These are phyloP conservation scores for Percopsis omiscomaycus DNA, from an alignment of 2,797 vertebrate species.

Conservation along the genomic window DNA sequence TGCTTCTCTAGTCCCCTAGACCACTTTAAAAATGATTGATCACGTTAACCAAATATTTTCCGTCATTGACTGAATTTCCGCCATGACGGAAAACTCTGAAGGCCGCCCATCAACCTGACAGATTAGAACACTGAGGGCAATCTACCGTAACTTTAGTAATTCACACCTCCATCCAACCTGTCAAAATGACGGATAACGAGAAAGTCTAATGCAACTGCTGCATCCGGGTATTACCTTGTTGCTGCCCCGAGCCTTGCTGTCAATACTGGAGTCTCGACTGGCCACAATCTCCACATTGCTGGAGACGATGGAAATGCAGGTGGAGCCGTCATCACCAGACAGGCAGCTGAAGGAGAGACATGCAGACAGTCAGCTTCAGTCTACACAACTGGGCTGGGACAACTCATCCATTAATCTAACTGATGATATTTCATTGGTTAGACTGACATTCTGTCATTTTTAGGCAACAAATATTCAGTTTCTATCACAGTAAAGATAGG, in stretches of 20 bases:
- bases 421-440: not conserved
- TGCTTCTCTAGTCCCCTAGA: not conserved
- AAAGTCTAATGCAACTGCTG: not conserved
- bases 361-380: not conserved
- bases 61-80: too few relatives aligned
- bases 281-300: slow-evolving; percentile 94
- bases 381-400: not conserved
- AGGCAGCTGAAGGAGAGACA: slow-evolving; percentile 79
- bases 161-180: not conserved
- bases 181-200: too few relatives aligned
- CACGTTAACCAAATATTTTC: too few relatives aligned
- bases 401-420: not conserved
- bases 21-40: not conserved
- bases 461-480: not conserved
- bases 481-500: not conserved
- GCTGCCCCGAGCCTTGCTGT: slow-evolving; percentile 94
- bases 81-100: too few relatives aligned
- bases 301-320: slow-evolving; percentile 87
- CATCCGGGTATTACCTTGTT: slow-evolving; percentile 84
- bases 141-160: not conserved
- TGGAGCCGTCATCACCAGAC: slow-evolving; percentile 90
- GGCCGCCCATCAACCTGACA: too few relatives aligned
- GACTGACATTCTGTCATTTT: not conserved
- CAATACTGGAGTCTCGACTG: slow-evolving; percentile 95
- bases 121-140: too few relatives aligned